Conservation (phyloP, 2,888 invertebrate species). For the Brachyopa scutellaris region DNA sequence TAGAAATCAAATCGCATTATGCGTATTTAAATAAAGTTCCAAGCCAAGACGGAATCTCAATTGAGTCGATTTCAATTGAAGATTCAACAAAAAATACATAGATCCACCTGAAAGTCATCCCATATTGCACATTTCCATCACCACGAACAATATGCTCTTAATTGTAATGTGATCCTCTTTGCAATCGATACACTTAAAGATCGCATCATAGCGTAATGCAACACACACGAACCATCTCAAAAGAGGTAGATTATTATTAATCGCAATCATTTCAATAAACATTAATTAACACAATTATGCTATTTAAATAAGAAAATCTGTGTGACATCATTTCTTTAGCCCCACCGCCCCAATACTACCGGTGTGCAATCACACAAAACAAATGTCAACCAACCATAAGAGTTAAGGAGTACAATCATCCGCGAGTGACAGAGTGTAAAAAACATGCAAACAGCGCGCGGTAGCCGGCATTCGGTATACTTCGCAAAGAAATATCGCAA, state of each 20-base stretch:
- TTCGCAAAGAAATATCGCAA: slow-evolving; percentile 44
- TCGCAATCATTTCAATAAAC: slow-evolving; percentile 53
- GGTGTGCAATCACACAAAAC: slow-evolving; percentile 37
- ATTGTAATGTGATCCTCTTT: slow-evolving; percentile 33
- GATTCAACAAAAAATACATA: background rate
- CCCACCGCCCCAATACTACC: background rate
- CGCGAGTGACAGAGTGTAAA: slow-evolving; percentile 17
- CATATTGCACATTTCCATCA: too few species aligned
- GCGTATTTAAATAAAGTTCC: too few species aligned
- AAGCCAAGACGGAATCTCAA: too few species aligned
- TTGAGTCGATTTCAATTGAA: too few species aligned
- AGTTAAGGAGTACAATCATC: slow-evolving; percentile 39
- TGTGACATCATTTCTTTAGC: slow-evolving; percentile 62
- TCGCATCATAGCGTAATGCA: slow-evolving; percentile 29
- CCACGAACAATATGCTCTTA: slow-evolving; percentile 20
- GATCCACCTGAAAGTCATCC: slow-evolving; percentile 8
- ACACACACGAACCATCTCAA: slow-evolving; percentile 21
- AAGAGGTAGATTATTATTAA: background rate
- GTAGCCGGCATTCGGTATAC: too few species aligned
- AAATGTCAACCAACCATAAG: slow-evolving; percentile 20
- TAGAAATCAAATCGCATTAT: too few species aligned
- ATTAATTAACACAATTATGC: slow-evolving; percentile 55
- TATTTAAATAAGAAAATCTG: slow-evolving; percentile 17
- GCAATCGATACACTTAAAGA: slow-evolving; percentile 8
- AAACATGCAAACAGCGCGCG: background rate